Evolutionary conservation across 53 echinoderm and acorn worm species (phyloP).

Genomic region (Echinarachnius parma): DNA sequence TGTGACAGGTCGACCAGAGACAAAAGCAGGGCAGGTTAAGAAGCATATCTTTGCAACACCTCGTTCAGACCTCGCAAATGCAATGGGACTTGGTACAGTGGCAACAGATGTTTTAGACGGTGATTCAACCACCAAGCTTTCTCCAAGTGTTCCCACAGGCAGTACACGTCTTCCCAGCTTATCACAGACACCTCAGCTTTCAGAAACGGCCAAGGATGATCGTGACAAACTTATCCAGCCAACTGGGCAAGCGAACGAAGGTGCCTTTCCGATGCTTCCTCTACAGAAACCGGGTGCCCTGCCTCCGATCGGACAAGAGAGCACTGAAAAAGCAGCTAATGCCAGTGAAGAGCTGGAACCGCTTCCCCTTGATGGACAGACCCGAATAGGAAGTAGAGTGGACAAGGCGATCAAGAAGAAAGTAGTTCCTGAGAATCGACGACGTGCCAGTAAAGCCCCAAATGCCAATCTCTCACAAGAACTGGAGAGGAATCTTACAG

Average conservation of each 20-base stretch:
- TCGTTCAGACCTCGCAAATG: slow-evolving; percentile 46
- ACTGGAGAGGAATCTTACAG: no score
- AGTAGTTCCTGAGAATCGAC: background rate
- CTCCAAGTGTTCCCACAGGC: background rate
- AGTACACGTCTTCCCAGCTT: slow-evolving; percentile 24
- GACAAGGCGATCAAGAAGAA: background rate
- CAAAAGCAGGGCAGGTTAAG: slow-evolving; percentile 60
- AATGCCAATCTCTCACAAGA: background rate
- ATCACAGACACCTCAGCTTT: slow-evolving; percentile 1
- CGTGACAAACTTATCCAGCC: no score
- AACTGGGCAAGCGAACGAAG: no score
- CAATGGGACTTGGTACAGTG: slow-evolving; percentile 33
- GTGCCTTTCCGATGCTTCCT: no score
- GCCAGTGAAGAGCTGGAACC: no score
- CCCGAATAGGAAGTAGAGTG: background rate
- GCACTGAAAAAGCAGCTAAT: no score
- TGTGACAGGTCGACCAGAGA: slow-evolving; percentile 82
- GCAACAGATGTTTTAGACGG: background rate
- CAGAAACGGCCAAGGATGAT: no score
- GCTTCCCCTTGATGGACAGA: background rate
- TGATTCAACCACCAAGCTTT: background rate
- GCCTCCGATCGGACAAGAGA: no score
- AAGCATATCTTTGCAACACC: slow-evolving; percentile 84
- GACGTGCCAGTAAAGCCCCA: background rate
- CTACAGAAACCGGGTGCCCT: no score